Percentiles rank a stretch among this genome's conserved stretches.
These are phyloP conservation scores for Bubo blakistoni DNA, from an alignment of 2,113 vertebrate genomes.

Conservation along the genomic window DNA sequence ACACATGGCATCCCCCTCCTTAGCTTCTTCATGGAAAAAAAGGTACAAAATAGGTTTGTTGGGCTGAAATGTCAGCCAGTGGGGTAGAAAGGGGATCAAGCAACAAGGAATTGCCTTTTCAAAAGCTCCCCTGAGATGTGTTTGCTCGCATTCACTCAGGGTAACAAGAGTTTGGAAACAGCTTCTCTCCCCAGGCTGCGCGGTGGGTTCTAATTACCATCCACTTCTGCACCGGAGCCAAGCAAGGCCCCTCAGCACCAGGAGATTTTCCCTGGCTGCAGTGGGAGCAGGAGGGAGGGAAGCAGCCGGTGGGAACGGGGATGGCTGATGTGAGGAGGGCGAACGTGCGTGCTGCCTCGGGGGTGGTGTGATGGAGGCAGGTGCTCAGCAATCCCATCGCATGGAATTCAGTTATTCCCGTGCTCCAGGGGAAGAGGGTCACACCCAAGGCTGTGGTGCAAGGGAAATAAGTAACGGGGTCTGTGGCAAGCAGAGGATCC, in stretches of 20 bases:
- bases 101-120: background rate
- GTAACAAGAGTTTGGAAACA: background rate
- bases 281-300: background rate
- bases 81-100: background rate
- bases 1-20: background rate
- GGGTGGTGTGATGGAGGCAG: background rate
- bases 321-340: background rate
- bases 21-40: background rate
- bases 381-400: background rate
- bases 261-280: background rate
- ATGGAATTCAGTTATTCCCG: background rate
- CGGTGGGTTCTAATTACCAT: background rate
- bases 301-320: background rate
- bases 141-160: background rate
- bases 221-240: background rate
- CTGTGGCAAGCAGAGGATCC: background rate
- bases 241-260: background rate
- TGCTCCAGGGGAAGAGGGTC: background rate
- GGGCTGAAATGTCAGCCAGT: background rate
- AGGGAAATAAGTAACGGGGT: background rate
- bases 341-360: accelerated
- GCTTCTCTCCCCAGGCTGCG: background rate
- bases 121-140: background rate
- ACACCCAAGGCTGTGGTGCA: background rate
- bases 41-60: background rate